A percentile compares a stretch with the other conserved stretches of the same genome.
phyloP scores from a whole-genome alignment of 2,113 vertebrate species.

The Physeter macrocephalus region DNA sequence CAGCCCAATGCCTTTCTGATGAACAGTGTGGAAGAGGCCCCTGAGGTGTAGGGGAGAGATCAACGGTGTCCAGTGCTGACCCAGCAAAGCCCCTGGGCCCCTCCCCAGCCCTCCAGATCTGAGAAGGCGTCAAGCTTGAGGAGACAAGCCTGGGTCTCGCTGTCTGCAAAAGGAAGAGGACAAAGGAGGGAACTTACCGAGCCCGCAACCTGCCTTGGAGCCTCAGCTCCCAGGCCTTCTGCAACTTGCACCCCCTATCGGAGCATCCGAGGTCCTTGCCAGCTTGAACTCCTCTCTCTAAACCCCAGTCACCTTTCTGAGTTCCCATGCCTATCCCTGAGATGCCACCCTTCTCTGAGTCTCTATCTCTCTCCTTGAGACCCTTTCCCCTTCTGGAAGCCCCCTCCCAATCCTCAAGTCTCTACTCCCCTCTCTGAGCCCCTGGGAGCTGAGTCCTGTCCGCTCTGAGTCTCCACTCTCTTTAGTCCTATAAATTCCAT shows the following conservation, averaged over 20 bases:
- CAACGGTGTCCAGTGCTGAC: background rate
- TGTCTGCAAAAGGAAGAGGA: slow-evolving; percentile 57
- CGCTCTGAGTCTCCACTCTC: background rate
- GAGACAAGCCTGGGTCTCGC: slow-evolving; percentile 78
- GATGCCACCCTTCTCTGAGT: background rate
- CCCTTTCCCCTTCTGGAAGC: background rate
- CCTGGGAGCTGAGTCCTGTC: background rate
- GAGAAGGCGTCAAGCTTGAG: slow-evolving; percentile 79
- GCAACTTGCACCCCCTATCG: accelerated
- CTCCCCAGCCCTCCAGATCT: background rate
- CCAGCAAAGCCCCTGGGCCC: background rate
- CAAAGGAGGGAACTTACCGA: background rate
- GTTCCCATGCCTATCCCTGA: background rate
- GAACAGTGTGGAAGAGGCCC: background rate
- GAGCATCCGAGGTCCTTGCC: background rate
- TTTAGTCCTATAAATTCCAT: background rate
- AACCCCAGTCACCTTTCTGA: background rate
- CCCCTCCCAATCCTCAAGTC: no score
- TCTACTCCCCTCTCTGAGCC: background rate
- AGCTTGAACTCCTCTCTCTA: background rate
- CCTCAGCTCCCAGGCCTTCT: background rate
- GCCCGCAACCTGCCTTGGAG: no score
- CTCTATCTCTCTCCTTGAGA: background rate
- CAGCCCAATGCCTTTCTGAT: background rate
- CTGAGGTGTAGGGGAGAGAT: background rate